phyloP scores from a whole-genome alignment of 1,140 invertebrate genomes.

The Callitettix versicolor region DNA sequence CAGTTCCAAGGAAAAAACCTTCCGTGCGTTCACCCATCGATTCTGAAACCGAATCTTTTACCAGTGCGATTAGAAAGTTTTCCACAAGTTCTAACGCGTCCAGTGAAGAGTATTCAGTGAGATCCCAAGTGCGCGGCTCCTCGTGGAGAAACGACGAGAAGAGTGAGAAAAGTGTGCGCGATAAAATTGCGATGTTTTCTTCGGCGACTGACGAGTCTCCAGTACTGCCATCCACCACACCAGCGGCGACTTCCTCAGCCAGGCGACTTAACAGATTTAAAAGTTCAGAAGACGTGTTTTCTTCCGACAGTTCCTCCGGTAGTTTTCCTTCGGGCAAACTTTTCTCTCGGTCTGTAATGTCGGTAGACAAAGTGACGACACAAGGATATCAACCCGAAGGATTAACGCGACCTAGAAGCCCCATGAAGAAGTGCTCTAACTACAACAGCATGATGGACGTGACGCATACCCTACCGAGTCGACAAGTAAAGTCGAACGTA shows the following conservation, averaged over 20 bases:
- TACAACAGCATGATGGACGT: conserved; percentile 25
- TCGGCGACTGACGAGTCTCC: conserved; percentile 31
- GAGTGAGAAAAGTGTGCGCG: conserved; percentile 66
- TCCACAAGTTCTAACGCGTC: background rate
- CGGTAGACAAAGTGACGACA: conserved; percentile 11
- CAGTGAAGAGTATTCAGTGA: background rate
- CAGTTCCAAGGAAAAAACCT: conserved; percentile 21
- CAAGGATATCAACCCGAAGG: conserved; percentile 4
- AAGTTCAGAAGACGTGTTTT: conserved; percentile 43
- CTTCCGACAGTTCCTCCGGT: background rate
- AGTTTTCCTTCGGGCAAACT: conserved; percentile 7
- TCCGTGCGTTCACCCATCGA: conserved; percentile 25
- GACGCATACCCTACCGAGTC: background rate
- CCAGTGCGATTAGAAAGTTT: background rate
- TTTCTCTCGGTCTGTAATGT: conserved; percentile 16
- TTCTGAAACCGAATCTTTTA: conserved; percentile 17
- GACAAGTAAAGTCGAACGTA: conserved; percentile 1
- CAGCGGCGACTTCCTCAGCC: background rate
- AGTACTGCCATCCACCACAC: conserved; percentile 27
- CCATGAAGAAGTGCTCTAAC: conserved; percentile 17
- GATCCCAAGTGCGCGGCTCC: background rate
- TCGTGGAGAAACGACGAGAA: conserved; percentile 54
- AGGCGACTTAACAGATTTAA: conserved; percentile 30
- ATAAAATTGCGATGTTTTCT: conserved; percentile 83
- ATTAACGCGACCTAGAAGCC: background rate